Percentiles rank a stretch among this genome's conserved stretches.
Evolutionary conservation across 2,113 vertebrate genomes (phyloP).

Genomic region (Dermatemys mawii): DNA sequence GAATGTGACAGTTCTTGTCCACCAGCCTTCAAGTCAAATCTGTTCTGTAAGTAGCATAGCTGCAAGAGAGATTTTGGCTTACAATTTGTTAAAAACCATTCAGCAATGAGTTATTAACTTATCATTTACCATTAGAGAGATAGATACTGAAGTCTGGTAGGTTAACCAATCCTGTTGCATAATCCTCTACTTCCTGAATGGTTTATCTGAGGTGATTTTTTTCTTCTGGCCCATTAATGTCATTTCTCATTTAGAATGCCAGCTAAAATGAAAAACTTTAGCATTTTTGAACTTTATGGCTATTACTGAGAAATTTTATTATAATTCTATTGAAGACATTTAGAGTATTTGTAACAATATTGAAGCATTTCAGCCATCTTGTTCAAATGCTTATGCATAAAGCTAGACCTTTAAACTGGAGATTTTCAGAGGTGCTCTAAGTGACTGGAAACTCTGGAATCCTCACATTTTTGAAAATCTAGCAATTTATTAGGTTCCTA

Average conservation of each 20-base stretch:
- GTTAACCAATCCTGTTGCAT: too few relatives aligned
- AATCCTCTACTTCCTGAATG: neutral
- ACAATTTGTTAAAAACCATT: neutral
- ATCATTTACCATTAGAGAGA: neutral
- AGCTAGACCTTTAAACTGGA: neutral
- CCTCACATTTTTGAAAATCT: neutral
- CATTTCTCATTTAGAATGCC: neutral
- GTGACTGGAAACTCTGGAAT: neutral
- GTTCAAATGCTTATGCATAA: neutral
- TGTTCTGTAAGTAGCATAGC: neutral
- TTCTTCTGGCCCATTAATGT: neutral
- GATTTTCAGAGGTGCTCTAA: neutral
- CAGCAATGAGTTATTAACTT: neutral
- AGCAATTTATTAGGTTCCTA: neutral
- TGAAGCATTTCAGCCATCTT: neutral
- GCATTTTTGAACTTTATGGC: neutral
- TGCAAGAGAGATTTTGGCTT: neutral
- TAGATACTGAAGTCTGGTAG: neutral
- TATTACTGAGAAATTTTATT: neutral
- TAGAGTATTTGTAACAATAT: neutral
- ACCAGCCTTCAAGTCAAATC: too few relatives aligned
- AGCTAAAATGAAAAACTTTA: neutral
- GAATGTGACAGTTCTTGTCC: too few relatives aligned
- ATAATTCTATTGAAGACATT: neutral
- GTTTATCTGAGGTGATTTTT: rapidly evolving